A percentile compares a stretch with the other conserved stretches of the same genome.
phyloP scores from a whole-genome alignment of 2,888 invertebrate genomes.

The Lepidochrysops patricia region DNA sequence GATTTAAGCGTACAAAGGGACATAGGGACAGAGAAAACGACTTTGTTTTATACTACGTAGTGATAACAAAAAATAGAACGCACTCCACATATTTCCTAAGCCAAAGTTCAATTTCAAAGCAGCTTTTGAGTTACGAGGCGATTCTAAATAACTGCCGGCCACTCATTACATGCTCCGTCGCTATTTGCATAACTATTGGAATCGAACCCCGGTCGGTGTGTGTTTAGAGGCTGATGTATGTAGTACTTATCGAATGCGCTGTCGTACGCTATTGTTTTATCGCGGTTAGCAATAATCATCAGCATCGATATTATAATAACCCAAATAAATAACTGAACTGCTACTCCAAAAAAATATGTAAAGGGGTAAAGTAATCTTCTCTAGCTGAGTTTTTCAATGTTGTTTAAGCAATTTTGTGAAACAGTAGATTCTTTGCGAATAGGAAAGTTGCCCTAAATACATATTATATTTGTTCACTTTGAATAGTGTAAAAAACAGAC shows the following conservation, averaged over 20 bases:
- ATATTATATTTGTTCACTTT: too few relatives aligned
- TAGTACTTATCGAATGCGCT: conserved; percentile 55
- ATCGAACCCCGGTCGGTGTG: conserved; percentile 58
- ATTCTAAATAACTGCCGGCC: conserved; percentile 70
- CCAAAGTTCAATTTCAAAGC: conserved; percentile 49
- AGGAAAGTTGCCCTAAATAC: too few relatives aligned
- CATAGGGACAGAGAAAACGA: too few relatives aligned
- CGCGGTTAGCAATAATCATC: not conserved
- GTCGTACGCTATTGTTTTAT: conserved; percentile 37
- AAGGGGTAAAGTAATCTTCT: too few relatives aligned
- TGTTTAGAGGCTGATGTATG: conserved; percentile 67
- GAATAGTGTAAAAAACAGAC: too few relatives aligned
- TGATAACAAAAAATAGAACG: conserved; percentile 11
- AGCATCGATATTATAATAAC: not conserved
- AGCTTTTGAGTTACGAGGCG: conserved; percentile 68
- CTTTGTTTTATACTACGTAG: not conserved
- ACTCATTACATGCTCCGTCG: conserved; percentile 66
- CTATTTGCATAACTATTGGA: conserved; percentile 75
- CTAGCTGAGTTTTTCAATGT: too few relatives aligned
- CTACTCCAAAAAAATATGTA: too few relatives aligned
- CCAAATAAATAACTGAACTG: too few relatives aligned
- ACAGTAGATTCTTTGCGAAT: too few relatives aligned
- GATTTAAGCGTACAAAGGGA: too few relatives aligned
- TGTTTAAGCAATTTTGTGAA: too few relatives aligned
- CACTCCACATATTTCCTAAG: conserved; percentile 33